Evolutionary conservation across 2,888 invertebrate genomes (phyloP), one percentile per base, ranked within the genome.

Genomic region (Syrista parreyssii): DNA sequence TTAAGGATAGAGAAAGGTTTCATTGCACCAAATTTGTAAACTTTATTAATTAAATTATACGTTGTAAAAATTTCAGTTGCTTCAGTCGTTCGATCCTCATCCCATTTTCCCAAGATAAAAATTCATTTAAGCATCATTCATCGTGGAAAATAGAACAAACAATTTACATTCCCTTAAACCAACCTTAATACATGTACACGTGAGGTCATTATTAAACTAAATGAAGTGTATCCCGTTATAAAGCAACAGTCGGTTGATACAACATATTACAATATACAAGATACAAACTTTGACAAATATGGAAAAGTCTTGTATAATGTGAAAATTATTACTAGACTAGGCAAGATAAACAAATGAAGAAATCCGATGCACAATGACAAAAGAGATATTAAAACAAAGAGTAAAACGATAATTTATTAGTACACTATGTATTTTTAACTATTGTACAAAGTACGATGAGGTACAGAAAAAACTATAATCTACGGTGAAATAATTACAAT

Each of bases 1-100:
- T 85, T 85, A 86, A 84, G 80, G 79, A 81, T 81, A 76, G 81
- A 77, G 75, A 83, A 77, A 78, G 83, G 81, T 85, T 86, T 82
- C 79, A 86, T 85, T 86, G 84, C 86, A 87, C 84, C 84, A 85
- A 86, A 86, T 87, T 86, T 87, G 86, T 87, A 87, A 86, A 87
- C 86, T 86, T 87, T 86, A 86, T 87, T 86, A 83, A 81, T 83
- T 81, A 80, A 80, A 86, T 85, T 86, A 86, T 86, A 87, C 87
- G 86, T 86, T 86, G 85, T 84, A 83, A 85, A 86, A 82, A 76
- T 68, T 30, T 30, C 12, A 9, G 12, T 32, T 32, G 71, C 30
- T 12, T 71, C 32, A 32, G 9, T 55, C 55, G 55, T 55, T 55
- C 23, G 23, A 55, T 23, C 55, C 55, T 23, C 9, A 6, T 33